Conservation (phyloP, 2,797 vertebrate species). For the Propithecus deckenii region DNA sequence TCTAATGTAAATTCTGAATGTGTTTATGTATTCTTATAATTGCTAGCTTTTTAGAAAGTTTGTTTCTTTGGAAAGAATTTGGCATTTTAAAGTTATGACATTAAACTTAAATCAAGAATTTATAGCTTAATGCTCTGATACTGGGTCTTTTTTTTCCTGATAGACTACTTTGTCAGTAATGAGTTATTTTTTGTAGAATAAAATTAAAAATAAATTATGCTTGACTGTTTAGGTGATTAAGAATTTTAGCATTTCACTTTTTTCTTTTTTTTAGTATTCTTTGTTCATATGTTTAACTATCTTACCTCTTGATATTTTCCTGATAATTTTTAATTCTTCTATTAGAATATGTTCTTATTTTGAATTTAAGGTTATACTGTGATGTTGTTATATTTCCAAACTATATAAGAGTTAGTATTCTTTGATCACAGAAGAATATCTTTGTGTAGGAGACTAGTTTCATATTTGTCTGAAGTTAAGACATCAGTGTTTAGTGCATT, state of each 20-base stretch:
- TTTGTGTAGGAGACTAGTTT: not conserved
- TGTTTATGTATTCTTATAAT: not conserved
- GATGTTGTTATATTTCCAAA: not conserved
- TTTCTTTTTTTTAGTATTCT: not conserved
- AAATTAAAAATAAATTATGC: constrained; percentile 16
- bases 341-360: not conserved
- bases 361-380: not conserved
- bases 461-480: not conserved
- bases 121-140: not conserved
- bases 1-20: not conserved
- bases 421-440: not conserved
- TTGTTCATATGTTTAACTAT: not conserved
- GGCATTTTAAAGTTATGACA: not conserved
- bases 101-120: not conserved
- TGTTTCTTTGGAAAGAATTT: constrained; percentile 38
- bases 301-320: not conserved
- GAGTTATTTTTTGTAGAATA: constrained; percentile 22
- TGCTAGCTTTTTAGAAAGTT: not conserved
- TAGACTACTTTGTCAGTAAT: not conserved
- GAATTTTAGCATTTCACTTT: not conserved
- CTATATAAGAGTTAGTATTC: not conserved
- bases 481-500: not conserved
- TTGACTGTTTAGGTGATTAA: not conserved
- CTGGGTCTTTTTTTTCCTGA: not conserved
- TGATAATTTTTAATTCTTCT: not conserved